Evolutionary conservation across 2,888 invertebrate genomes (phyloP).

Genomic region (Macrostomum cliftonense): DNA sequence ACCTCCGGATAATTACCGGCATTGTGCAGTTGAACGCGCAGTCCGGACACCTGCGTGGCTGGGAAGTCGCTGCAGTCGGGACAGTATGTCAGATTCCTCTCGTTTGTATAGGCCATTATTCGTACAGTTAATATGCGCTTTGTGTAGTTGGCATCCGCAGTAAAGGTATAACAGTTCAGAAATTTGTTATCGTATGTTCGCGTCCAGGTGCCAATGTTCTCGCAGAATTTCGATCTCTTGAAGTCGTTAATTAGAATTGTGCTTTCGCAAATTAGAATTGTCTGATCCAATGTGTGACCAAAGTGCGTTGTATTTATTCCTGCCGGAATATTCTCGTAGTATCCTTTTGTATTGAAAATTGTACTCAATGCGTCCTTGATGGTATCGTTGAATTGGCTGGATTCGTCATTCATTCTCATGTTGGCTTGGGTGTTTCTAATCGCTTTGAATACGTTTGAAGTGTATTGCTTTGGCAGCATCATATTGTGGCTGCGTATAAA

Average conservation of each 20-base stretch:
- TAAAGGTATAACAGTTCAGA: constrained; percentile 10
- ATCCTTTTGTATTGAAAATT: too few species aligned
- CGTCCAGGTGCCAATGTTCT: constrained; percentile 6
- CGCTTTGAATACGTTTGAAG: too few species aligned
- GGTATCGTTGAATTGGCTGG: too few species aligned
- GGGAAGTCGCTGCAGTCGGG: background rate
- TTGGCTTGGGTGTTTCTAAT: too few species aligned
- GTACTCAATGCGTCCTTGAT: too few species aligned
- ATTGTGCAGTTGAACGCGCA: constrained; percentile 8
- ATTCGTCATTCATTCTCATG: too few species aligned
- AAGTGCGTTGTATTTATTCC: too few species aligned
- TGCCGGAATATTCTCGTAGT: too few species aligned
- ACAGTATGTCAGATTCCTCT: background rate
- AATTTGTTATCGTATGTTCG: constrained; percentile 3
- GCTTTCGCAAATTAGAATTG: too few species aligned
- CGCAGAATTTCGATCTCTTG: background rate
- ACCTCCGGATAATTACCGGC: constrained; percentile 8
- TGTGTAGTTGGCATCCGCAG: constrained; percentile 1
- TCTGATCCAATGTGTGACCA: too few species aligned
- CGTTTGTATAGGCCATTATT: constrained; percentile 3
- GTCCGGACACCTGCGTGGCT: constrained; percentile 7
- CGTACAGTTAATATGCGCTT: background rate
- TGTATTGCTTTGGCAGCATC: too few species aligned
- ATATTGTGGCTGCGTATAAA: too few species aligned
- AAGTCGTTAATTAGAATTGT: background rate